Evolutionary conservation across 1,140 invertebrate genomes (phyloP), one percentile per base, ranked within the genome.

Genomic region (Dreissena rostriformis): DNA sequence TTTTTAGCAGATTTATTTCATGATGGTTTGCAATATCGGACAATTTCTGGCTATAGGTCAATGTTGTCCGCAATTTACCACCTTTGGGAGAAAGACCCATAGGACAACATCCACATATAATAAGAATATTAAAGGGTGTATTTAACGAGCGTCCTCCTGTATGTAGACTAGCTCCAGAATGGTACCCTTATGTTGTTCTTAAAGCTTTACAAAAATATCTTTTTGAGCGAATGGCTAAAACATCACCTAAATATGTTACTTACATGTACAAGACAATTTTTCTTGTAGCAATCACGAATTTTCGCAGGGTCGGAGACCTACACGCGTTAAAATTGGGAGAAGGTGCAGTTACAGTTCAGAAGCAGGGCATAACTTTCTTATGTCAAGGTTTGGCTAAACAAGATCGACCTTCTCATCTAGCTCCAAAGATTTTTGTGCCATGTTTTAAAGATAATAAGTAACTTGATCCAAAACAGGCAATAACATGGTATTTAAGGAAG

Each of bases 61-160:
- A 82, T 73, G 79, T n/a, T 82, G 63, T 82, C 79, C 22, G 29
- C 79, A 73, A 61, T 82, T 52, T 78, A 22, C n/a, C n/a, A 12
- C 61, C 76, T n/a, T 61, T 68, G 4, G 65, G n/a, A 49, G 68
- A 68, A 11, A 53, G 52, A 26, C 76, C 76, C 22, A 26, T 78
- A 53, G 76, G 63, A 10, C 76, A 78, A 53, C 76, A 78, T 28
- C 76, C 76, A 67, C 68, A 24, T 66, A 77, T 78, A 39, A 67
- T 53, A n/a, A 5, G 76, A 5, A 28, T 68, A n/a, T 28, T 68
- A 17, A 78, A 22, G 51, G 76, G 19, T 52, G 76, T 78, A 6
- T 78, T 78, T 55, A 78, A 81, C 70, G 67, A 72, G 57, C 52
- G 78, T 24, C 68, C 78, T 22, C 78, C 78, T 29, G 12, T 81